These are phyloP conservation scores for Erebia aethiops DNA, from an alignment of 2,888 invertebrate species.

Conservation along the genomic window DNA sequence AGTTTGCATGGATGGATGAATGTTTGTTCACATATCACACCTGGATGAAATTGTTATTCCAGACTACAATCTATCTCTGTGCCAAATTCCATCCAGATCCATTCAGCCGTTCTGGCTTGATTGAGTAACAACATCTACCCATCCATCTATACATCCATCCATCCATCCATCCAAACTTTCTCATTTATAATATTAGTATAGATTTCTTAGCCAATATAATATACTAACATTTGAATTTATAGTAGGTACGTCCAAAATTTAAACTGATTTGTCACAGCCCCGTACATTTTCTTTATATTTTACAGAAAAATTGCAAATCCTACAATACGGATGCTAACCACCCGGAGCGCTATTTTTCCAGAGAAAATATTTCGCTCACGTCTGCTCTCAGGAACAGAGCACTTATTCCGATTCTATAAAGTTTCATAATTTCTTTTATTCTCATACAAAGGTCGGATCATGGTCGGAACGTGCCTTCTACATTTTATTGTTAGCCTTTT, in stretches of 20 bases:
- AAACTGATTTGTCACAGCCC: constrained; percentile 10
- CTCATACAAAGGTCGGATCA: constrained; percentile 13
- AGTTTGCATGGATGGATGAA: too few species aligned
- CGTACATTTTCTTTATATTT: constrained; percentile 23
- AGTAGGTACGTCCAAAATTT: background rate
- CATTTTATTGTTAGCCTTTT: constrained; percentile 20
- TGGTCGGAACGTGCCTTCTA: constrained; percentile 22
- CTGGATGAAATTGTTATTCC: too few species aligned
- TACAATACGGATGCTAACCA: constrained; percentile 40
- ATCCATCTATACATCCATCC: too few species aligned
- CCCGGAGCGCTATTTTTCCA: constrained; percentile 31
- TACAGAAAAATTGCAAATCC: constrained; percentile 35
- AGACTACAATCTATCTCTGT: too few species aligned
- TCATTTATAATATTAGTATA: too few species aligned
- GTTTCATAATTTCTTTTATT: constrained; percentile 39
- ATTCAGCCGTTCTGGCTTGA: too few species aligned
- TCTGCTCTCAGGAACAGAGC: constrained; percentile 35
- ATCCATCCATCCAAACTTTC: too few species aligned
- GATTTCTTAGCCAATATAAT: background rate
- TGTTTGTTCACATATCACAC: too few species aligned
- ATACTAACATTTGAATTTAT: constrained; percentile 9
- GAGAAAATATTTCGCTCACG: constrained; percentile 38
- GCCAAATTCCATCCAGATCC: too few species aligned
- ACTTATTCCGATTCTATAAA: constrained; percentile 36
- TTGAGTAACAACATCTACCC: too few species aligned